Base-by-base conservation (phyloP, 2,797 vertebrate genomes). In the Smutsia temminckii region DNA sequence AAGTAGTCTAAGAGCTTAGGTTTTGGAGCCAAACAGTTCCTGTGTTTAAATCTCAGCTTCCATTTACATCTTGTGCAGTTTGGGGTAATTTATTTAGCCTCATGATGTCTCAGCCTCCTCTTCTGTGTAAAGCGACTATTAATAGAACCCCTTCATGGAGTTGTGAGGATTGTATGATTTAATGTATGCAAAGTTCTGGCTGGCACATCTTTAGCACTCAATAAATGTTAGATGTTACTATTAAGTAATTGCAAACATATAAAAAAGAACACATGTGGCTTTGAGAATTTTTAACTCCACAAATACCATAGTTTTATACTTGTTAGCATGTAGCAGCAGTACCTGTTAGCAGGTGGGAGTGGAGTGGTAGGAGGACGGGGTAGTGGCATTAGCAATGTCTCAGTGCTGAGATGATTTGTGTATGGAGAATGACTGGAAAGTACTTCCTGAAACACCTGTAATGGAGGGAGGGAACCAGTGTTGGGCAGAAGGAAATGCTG, bases 91-190 rank as follows among this genome's bases (percentile, higher is more conserved):
- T 77, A 71, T 83, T 94, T 72, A 78, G 78, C 14, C 72, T 75
- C 4, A 3, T 84, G 10, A 42, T 63, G 2, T 81, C 20, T 92
- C 55, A 23, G 37, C 17, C 37, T 84, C 7, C 27, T 84, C 80
- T 49, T 63, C 46, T 77, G n/a, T 49, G 23, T 42, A 78, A 84
- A 87, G 34, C 3, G 16, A 68, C 1, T 42, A 21, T 42, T 75
- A 64, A 42, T 53, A 53, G 61, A 89, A 17, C 8, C 16, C 12
- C 51, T 93, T 83, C 53, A 29, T 61, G 46, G n/a, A 83, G 27
- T 79, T 79, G 23, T 86, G 42, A 84, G 37, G 46, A 91, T 92
- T 71, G 77, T 27, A 42, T 46, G 80, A 83, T 37, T 85, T 95
- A 79, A 89, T 64, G 29, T 42, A 77, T 91, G 53, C 57, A 93